phyloP scores from a whole-genome alignment of 2,797 vertebrate genomes.

The Tenualosa thibaudeaui region DNA sequence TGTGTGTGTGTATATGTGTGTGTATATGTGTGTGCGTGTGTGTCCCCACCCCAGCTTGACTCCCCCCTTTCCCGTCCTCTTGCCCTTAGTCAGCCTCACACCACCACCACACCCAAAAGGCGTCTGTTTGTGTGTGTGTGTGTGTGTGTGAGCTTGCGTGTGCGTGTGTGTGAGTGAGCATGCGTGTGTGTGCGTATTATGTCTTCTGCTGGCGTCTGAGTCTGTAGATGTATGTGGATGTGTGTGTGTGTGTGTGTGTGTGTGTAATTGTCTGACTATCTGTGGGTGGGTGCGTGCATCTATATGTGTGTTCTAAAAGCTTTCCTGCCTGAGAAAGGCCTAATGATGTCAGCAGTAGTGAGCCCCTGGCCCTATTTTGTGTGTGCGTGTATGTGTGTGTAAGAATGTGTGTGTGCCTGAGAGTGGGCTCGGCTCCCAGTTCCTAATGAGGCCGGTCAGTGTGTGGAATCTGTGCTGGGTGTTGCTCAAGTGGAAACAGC shows the following conservation, averaged over 20 bases:
- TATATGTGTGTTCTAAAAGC: not conserved
- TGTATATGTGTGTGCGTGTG: slow-evolving; percentile 46
- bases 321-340: not conserved
- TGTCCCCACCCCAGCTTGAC: slow-evolving; percentile 57
- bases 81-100: slow-evolving; percentile 28
- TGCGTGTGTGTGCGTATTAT: not conserved
- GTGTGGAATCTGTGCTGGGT: not conserved
- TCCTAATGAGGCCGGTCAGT: not conserved
- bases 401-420: not conserved
- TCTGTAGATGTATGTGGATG: not conserved
- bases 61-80: slow-evolving; percentile 49
- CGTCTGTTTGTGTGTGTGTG: not conserved
- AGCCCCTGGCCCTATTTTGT: not conserved
- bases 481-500: not conserved
- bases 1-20: slow-evolving; percentile 56
- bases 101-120: slow-evolving; percentile 17
- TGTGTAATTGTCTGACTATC: not conserved
- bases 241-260: not conserved
- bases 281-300: not conserved
- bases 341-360: slow-evolving; percentile 13
- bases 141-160: not conserved
- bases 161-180: not conserved
- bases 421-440: not conserved
- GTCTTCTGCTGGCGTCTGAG: not conserved
- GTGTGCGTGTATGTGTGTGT: not conserved